phyloP scores from a whole-genome alignment of 2,888 invertebrate species.

The Stegana nigrithorax region DNA sequence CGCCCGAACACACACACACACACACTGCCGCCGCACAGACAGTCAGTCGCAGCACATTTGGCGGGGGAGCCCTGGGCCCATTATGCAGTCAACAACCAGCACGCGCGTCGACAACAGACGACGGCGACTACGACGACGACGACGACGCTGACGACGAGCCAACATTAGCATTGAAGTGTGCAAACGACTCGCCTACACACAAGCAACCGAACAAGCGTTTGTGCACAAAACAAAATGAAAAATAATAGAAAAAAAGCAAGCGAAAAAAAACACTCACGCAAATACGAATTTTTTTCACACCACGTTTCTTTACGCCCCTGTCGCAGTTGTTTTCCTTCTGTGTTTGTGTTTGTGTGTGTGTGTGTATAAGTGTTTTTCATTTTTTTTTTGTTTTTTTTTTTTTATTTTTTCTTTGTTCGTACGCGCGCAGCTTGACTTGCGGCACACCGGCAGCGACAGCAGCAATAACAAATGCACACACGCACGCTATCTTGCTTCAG shows the following conservation, averaged over 20 bases:
- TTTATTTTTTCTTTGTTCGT: constrained; percentile 18
- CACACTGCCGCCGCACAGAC: constrained; percentile 21
- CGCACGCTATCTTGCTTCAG: no score
- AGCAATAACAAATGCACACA: no score
- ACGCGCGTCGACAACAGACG: constrained; percentile 43
- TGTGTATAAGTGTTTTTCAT: no score
- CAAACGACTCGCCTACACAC: constrained; percentile 49
- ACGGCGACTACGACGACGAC: no score
- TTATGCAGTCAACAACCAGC: constrained; percentile 45
- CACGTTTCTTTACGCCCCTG: constrained; percentile 58
- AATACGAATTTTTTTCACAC: constrained; percentile 65
- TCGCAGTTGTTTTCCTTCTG: no score
- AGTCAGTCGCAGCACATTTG: constrained; percentile 10
- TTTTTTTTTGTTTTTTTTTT: no score
- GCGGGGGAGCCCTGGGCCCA: constrained; percentile 1
- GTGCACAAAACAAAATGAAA: neutral
- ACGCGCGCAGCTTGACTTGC: no score
- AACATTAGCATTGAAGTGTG: constrained; percentile 63
- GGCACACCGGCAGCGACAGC: no score
- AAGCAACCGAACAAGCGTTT: constrained; percentile 8
- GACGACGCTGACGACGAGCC: constrained; percentile 51
- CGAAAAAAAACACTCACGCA: constrained; percentile 51
- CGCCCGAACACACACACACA: constrained; percentile 13
- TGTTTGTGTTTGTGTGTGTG: no score
- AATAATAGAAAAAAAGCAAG: neutral